These are phyloP conservation scores for Tetraneura akinire DNA, from an alignment of 1,140 invertebrate genomes.

Conservation along the genomic window DNA sequence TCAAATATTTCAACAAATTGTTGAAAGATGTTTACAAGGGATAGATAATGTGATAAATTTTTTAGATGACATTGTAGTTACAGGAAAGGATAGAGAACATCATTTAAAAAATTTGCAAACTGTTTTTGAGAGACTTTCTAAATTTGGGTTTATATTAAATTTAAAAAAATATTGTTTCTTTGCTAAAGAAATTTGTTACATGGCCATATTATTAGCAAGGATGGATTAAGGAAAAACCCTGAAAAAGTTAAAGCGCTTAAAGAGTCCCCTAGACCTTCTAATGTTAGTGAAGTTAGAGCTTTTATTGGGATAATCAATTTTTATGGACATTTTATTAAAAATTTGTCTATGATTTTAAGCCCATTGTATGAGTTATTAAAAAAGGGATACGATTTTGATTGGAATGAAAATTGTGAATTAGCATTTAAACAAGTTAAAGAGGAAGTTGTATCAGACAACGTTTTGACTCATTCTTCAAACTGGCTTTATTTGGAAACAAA, in stretches of 20 bases:
- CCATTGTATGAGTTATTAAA: too few relatives aligned
- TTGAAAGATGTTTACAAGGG: neutral
- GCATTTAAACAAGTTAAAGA: neutral
- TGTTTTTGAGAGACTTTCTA: too few relatives aligned
- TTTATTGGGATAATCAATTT: neutral
- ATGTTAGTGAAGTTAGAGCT: neutral
- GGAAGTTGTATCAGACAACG: neutral
- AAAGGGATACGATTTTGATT: neutral
- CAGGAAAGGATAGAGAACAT: neutral
- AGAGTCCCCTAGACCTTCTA: too few relatives aligned
- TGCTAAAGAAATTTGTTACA: too few relatives aligned
- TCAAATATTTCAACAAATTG: neutral
- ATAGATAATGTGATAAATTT: neutral
- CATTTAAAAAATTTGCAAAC: too few relatives aligned
- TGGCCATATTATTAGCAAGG: too few relatives aligned
- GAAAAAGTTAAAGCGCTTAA: too few relatives aligned
- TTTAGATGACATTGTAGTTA: neutral
- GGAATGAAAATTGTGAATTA: neutral
- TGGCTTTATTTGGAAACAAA: too few relatives aligned
- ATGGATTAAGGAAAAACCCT: too few relatives aligned
- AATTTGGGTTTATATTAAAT: too few relatives aligned
- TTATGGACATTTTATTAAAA: neutral
- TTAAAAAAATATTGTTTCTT: too few relatives aligned
- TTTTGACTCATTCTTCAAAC: neutral
- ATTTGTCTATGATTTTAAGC: neutral